phyloP scores from a whole-genome alignment of 2,113 vertebrate genomes.

The Psilopsiagon aurifrons region DNA sequence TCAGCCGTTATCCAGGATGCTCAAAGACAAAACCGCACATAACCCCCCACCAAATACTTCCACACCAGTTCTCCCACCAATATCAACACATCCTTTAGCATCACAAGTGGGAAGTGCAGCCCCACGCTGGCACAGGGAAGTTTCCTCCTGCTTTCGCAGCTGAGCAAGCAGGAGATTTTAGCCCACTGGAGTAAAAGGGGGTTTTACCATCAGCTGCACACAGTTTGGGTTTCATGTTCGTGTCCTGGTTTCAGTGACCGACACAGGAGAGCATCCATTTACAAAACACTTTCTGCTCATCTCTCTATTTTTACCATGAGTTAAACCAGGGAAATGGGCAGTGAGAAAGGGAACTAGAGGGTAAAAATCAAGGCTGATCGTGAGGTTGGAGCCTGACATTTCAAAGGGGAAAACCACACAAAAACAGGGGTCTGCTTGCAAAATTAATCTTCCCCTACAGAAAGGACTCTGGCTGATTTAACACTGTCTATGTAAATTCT shows the following conservation, averaged over 20 bases:
- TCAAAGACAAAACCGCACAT: fast-evolving
- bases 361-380: background rate
- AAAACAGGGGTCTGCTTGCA: background rate
- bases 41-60: background rate
- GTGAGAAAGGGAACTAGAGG: background rate
- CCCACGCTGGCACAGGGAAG: background rate
- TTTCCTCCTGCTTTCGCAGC: background rate
- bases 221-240: background rate
- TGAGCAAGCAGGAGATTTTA: background rate
- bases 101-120: fast-evolving
- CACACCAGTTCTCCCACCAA: background rate
- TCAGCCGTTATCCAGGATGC: background rate
- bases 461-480: background rate
- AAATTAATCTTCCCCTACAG: background rate
- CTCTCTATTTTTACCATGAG: background rate
- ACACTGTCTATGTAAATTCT: background rate
- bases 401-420: background rate
- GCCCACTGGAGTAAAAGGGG: background rate
- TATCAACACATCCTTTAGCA: background rate
- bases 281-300: background rate
- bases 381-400: background rate
- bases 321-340: background rate
- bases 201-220: background rate
- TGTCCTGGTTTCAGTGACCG: background rate
- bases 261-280: background rate